Conservation (phyloP, 2,797 vertebrate species). For the Neosilurus hyrtlii region DNA sequence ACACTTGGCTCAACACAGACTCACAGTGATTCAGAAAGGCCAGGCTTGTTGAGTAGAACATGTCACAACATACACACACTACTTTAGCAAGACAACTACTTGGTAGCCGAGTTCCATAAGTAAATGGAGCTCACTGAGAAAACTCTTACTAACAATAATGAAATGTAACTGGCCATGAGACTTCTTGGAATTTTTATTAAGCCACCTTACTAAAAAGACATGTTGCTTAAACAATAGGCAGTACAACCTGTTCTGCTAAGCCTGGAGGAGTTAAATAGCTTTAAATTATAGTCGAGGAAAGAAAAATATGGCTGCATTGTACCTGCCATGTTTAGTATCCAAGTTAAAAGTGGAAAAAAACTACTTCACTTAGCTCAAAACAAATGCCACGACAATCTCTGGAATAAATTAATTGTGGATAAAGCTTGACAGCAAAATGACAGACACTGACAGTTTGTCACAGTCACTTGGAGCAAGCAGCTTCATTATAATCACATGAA, state of each 20-base stretch:
- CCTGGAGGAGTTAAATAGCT: background rate
- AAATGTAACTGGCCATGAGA: background rate
- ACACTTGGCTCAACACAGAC: background rate
- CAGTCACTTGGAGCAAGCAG: too few relatives aligned
- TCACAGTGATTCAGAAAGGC: background rate
- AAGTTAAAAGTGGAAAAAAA: background rate
- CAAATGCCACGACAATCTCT: background rate
- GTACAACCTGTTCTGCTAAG: background rate
- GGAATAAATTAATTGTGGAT: too few relatives aligned
- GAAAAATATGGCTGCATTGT: background rate
- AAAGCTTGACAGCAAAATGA: too few relatives aligned
- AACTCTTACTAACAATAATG: background rate
- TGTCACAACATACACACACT: background rate
- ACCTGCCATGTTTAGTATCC: background rate
- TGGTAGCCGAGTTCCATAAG: background rate
- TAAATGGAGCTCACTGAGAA: background rate
- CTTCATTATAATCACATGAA: too few relatives aligned
- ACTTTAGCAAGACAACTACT: background rate
- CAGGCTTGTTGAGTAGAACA: background rate
- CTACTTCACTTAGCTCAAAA: background rate
- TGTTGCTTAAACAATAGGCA: background rate
- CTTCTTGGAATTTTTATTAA: background rate
- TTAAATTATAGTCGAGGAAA: too few relatives aligned
- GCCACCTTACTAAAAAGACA: background rate
- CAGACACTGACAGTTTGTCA: too few relatives aligned